phyloP scores from a whole-genome alignment of 2,888 invertebrate genomes.

The Zonitis immaculata region DNA sequence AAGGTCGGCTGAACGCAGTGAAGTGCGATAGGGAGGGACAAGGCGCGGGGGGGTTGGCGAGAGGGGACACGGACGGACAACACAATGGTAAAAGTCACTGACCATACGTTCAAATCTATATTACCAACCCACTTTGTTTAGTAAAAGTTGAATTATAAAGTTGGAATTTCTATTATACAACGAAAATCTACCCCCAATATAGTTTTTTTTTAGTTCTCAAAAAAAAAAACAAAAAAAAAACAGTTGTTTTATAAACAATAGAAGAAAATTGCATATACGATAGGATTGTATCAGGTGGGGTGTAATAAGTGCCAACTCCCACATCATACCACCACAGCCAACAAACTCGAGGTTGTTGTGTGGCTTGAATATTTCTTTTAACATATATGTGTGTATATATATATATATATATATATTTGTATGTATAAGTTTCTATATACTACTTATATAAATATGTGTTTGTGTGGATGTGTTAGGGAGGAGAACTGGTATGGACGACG shows the following conservation, averaged over 20 bases:
- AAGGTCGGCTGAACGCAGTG: constrained; percentile 40
- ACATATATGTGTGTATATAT: not conserved
- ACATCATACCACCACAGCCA: not conserved
- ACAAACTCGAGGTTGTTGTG: not conserved
- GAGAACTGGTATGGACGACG: constrained; percentile 18
- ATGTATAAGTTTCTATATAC: no score
- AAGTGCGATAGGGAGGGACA: constrained; percentile 30
- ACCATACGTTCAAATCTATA: constrained; percentile 29
- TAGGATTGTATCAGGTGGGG: not conserved
- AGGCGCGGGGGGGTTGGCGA: no score
- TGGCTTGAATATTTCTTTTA: no score
- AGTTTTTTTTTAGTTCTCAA: no score
- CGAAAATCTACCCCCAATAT: not conserved
- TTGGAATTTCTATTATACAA: not conserved
- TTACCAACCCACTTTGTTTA: not conserved
- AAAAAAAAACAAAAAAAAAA: no score
- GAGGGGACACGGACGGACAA: constrained; percentile 21
- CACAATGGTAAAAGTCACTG: constrained; percentile 34
- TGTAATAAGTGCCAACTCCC: not conserved
- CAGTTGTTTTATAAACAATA: no score
- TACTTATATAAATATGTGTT: not conserved
- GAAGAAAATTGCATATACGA: not conserved
- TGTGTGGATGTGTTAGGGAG: constrained; percentile 3
- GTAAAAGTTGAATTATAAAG: not conserved
- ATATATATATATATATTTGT: not conserved